phyloP scores from a whole-genome alignment of 2,797 vertebrate species.

The Brachymystax lenok region DNA sequence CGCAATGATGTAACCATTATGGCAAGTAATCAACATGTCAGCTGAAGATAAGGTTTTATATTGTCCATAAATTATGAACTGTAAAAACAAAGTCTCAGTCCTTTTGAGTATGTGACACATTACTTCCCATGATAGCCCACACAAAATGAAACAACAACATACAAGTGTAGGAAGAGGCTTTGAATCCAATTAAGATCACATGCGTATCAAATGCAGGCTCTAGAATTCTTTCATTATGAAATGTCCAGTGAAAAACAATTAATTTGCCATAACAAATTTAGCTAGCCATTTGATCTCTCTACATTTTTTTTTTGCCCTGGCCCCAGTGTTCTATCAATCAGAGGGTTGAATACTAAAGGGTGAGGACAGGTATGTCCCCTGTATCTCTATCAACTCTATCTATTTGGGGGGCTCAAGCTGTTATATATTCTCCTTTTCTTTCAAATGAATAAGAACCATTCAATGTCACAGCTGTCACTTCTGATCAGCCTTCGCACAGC shows the following conservation, averaged over 20 bases:
- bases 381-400: background rate
- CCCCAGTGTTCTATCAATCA: background rate
- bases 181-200: background rate
- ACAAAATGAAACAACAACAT: background rate
- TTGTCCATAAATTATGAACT: background rate
- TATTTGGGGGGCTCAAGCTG: background rate
- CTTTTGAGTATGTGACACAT: background rate
- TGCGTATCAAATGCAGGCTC: background rate
- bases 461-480: constrained; percentile 38
- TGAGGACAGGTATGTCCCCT: background rate
- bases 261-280: too few relatives aligned
- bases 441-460: constrained; percentile 37
- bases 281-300: too few relatives aligned
- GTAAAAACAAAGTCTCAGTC: background rate
- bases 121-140: background rate
- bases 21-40: background rate
- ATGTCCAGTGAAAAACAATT: background rate
- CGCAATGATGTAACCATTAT: background rate
- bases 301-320: background rate
- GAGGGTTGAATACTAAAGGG: background rate
- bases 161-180: background rate
- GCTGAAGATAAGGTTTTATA: background rate
- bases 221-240: background rate
- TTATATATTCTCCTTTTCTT: background rate
- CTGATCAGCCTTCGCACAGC: constrained; percentile 34